Evolutionary conservation across 2,888 invertebrate genomes (phyloP).

Genomic region (Perdita meconis): DNA sequence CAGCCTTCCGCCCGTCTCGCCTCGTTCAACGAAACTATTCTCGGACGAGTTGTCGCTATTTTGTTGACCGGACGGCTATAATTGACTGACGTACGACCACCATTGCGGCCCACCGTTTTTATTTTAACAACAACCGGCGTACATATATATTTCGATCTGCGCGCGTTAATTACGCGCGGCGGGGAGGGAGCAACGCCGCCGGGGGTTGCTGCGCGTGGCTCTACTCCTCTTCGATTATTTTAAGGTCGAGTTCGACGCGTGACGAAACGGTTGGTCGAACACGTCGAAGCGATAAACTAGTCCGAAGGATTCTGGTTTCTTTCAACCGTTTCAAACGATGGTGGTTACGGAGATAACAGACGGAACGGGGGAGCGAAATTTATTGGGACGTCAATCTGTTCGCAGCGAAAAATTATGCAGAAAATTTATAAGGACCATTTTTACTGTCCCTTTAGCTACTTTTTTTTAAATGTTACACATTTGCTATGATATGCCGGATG

Average conservation of each 20-base stretch:
- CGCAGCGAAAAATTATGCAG: no score
- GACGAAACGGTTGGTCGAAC: constrained; percentile 1
- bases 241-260: background rate
- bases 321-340: background rate
- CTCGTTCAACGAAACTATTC: constrained; percentile 29
- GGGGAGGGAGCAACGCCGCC: background rate
- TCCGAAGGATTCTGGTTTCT: constrained; percentile 14
- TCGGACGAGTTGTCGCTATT: constrained; percentile 32
- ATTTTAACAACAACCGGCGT: constrained; percentile 27
- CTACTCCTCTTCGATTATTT: constrained; percentile 30
- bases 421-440: no score
- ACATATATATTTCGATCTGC: background rate
- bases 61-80: constrained; percentile 32
- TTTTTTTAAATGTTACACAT: no score
- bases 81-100: constrained; percentile 28
- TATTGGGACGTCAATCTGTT: background rate
- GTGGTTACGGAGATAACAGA: background rate
- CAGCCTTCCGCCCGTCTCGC: constrained; percentile 20
- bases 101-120: constrained; percentile 7
- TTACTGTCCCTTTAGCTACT: no score
- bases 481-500: no score
- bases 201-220: background rate
- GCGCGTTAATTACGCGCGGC: constrained; percentile 14
- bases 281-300: constrained; percentile 22
- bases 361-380: background rate